A percentile compares a stretch with the other conserved stretches of the same genome.
phyloP scores from a whole-genome alignment of 2,888 invertebrate species.

The Paralinhomoeus sp. region DNA sequence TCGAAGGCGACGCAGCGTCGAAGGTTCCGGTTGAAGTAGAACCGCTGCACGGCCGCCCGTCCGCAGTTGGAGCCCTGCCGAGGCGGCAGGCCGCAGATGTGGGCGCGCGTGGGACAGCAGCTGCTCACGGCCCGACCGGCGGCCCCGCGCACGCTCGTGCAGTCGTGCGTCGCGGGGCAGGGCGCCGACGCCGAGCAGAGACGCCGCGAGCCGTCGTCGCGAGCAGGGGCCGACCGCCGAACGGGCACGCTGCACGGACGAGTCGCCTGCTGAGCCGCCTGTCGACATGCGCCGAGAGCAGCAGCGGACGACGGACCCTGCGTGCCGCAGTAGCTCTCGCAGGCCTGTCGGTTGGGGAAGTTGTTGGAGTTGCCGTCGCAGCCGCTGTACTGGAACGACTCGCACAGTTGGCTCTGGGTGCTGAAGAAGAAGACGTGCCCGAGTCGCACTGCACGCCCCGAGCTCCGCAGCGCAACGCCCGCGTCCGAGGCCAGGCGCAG shows the following conservation, averaged over 20 bases:
- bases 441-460: constrained; percentile 22
- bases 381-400: constrained; percentile 21
- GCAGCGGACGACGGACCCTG: constrained; percentile 7
- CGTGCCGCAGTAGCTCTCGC: constrained; percentile 19
- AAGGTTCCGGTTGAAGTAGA: constrained; percentile 21
- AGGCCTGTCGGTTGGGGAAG: constrained; percentile 19
- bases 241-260: constrained; percentile 11
- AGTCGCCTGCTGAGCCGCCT: no score
- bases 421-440: constrained; percentile 13
- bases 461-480: no score
- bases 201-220: constrained; percentile 19
- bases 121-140: constrained; percentile 17
- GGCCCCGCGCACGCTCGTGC: constrained; percentile 18
- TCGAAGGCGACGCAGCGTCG: constrained; percentile 20
- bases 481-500: no score
- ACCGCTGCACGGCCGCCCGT: constrained; percentile 17
- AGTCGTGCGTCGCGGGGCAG: constrained; percentile 21
- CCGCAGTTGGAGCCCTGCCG: constrained; percentile 20
- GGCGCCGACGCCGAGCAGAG: constrained; percentile 14
- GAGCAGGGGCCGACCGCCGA: constrained; percentile 21
- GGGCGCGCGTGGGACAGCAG: constrained; percentile 15
- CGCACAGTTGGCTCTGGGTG: constrained; percentile 7
- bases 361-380: constrained; percentile 23
- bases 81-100: constrained; percentile 22
- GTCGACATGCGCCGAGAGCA: no score